Base-by-base conservation (phyloP, 2,888 invertebrate genomes). In the Phragmatobia fuliginosa region DNA sequence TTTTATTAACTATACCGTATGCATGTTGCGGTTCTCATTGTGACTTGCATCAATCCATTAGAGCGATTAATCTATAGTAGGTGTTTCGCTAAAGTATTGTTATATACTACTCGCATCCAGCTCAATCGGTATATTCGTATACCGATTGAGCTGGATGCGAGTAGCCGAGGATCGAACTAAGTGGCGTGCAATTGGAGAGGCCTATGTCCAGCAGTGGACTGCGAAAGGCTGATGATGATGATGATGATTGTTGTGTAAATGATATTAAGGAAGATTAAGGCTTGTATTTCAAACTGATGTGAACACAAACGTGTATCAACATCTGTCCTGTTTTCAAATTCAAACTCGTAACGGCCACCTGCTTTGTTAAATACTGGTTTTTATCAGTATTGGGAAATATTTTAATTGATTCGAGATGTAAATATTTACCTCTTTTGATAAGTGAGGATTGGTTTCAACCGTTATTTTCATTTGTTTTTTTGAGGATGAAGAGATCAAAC, bases 11-110 rank as follows among this genome's bases (percentile, higher is more conserved):
- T 92, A 90, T 92, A 92, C 89, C 87, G 89, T 92, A 91, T 92
- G 92, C 93, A 92, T 90, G 91, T 91, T 91, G 92, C 90, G 93
- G 92, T 91, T 86, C 84, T 87, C 85, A 92, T 92, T 91, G 91
- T 93, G 84, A 89, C 88, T 88, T 86, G 87, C 90, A 90, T 89
- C 90, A 85, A 92, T 89, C 93, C 94, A 94, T 94, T 94, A 94
- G 88, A 86, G 70, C 87, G 90, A 92, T 93, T 93, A 94, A 92
- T 90, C 88, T 88, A 78, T 83, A 77, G 84, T 70, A 71, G 58
- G 52, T 85, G 90, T 93, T 92, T 90, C 91, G 88, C 87, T 86
- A 77, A 78, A 78, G 77, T 67, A 76, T 85, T 88, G n/a, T n/a
- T n/a, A n/a, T n/a, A n/a, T n/a, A n/a, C n/a, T n/a, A n/a, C n/a